phyloP scores from a whole-genome alignment of 2,113 vertebrate genomes.

The Toxostoma redivivum region DNA sequence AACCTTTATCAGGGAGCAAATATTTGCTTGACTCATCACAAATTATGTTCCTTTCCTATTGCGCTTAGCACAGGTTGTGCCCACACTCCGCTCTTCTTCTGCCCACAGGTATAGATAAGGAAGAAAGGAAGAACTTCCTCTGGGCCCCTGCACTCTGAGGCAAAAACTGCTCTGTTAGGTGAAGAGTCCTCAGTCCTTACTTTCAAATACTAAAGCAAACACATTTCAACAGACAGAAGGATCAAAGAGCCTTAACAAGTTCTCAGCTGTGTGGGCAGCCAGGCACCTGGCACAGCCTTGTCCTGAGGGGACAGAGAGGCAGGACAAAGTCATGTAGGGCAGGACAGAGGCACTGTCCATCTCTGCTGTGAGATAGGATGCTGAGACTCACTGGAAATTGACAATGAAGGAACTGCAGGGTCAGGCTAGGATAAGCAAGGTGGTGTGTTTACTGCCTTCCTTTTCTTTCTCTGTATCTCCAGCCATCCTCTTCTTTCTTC shows the following conservation, averaged over 20 bases:
- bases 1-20: neutral
- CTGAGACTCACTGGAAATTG: accelerated
- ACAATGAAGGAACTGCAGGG: neutral
- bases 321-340: neutral
- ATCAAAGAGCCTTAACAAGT: neutral
- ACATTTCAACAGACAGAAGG: neutral
- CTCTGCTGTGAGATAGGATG: neutral
- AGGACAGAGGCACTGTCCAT: neutral
- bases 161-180: neutral
- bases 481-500: neutral
- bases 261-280: neutral
- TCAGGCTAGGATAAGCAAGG: neutral
- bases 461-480: neutral
- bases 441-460: neutral
- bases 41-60: neutral
- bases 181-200: neutral
- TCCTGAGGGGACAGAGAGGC: neutral
- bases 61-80: neutral
- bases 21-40: neutral
- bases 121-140: neutral
- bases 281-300: neutral
- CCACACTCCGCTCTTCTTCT: neutral
- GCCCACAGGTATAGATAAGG: neutral
- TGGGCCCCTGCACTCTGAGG: neutral
- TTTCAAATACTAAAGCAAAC: neutral